Base-by-base conservation (phyloP, 2,888 invertebrate species). In the Omphaloscelis lunosa region DNA sequence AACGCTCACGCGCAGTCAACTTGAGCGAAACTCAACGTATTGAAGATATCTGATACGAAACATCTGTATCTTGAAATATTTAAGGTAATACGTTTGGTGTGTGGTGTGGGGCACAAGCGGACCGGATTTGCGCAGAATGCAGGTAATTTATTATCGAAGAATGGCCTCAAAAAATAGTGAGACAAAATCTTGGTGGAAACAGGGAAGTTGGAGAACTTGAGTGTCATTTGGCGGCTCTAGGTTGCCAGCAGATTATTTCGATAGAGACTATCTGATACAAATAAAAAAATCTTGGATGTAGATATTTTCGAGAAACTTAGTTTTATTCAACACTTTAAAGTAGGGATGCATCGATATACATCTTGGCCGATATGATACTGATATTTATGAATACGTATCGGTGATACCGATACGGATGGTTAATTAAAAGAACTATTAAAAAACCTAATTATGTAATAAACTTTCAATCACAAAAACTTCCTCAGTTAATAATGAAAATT, bases 61-160 rank as follows among this genome's bases (percentile, higher is more conserved):
- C 89, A 88, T 89, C 88, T 87, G 90, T 85, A 79, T 80, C 81
- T 85, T 83, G 85, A 89, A 90, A 89, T 87, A 88, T 87, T 85
- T 88, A 83, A 86, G 83, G 83, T 88, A 88, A 89, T 83, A 82
- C 71, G 87, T 85, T 82, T 85, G 27, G 72, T 39, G 77, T 48
- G 41, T 75, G 87, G 86, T 67, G 0, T 63, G 76, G 80, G 81
- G 53, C 68, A 78, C 15, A 75, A 74, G 74, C 71, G 68, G 29
- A 74, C 73, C 63, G 80, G 17, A 53, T 75, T 70, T 29, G 23
- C 23, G 23, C 7, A 29, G 15, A 63, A 63, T 56, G 53, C 53
- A 56, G 27, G 59, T 66, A n/a, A 73, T 29, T 23, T 34, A 23
- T 45, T 48, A 17, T 17, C 9, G 58, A 27, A 58, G 15, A 58